Evolutionary conservation across 2,797 vertebrate species (phyloP), one percentile per base, ranked within the genome.

Genomic region (Falco cherrug): DNA sequence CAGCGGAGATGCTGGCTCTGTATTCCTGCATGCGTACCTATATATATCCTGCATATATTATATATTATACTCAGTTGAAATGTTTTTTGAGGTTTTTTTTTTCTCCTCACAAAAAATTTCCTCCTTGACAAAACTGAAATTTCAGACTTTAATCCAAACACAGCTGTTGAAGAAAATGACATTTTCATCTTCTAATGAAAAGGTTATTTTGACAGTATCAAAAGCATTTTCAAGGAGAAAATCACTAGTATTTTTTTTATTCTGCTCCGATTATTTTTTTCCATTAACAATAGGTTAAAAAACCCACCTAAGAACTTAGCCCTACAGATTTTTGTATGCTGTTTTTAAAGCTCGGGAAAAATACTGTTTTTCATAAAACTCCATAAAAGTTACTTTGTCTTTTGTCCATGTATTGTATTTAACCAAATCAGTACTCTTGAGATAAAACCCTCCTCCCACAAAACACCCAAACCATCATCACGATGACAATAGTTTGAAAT

Each of bases 1-100:
- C 82, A 89, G 78, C 31, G 6, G 84, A 86, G 87, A 75, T 95
- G 90, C 92, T 95, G 90, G 94, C 81, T 93, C 93, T 94, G 84
- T 96, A 89, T 87, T 97, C 78, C 91, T 97, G 96, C 96, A 96
- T 96, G 94, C 94, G 89, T 91, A 91, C 87, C 89, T 96, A 96
- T 94, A 96, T 96, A 95, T 97, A 96, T 95, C 87, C 87, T 94
- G 94, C 92, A 94, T 97, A 96, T 95, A 92, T 93, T 89, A 95
- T 92, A 91, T 91, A 91, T 93, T 91, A 91, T 35, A 94, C 89
- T 89, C 94, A 92, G 82, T 78, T 5, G 3, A 89, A 85, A 86
- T 81, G 50, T 11, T 41, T 15, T 41, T 65, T 78, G 67, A 31
- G 5, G 2, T 1, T 39, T 63, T 70, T 54, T 82, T 82, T 84